Evolutionary conservation across 2,113 vertebrate species (phyloP).

Genomic region (Mionectes macconnelli): DNA sequence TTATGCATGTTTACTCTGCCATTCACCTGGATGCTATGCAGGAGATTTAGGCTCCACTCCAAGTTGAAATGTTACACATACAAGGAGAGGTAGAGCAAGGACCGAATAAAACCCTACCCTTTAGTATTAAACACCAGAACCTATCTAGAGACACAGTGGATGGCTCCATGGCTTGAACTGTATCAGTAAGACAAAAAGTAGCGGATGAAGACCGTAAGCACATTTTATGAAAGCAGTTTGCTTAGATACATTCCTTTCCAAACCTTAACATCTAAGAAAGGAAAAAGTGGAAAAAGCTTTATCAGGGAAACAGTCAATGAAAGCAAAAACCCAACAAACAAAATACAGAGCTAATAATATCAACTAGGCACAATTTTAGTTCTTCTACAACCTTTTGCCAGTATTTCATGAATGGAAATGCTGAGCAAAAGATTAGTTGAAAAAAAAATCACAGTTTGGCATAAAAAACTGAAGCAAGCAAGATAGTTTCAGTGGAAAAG

Average conservation of each 20-base stretch:
- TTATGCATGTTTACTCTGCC: not conserved
- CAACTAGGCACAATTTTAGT: not conserved
- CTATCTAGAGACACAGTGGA: not conserved
- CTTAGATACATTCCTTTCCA: not conserved
- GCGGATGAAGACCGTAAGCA: not conserved
- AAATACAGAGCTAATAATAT: not conserved
- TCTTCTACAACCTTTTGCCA: not conserved
- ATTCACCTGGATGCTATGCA: not conserved
- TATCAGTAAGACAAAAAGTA: not conserved
- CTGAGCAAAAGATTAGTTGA: not conserved
- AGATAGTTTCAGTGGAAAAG: not conserved
- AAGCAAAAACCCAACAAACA: not conserved
- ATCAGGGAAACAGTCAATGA: not conserved
- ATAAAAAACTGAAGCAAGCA: not conserved
- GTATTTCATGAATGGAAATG: not conserved
- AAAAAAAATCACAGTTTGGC: not conserved
- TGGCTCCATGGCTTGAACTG: not conserved
- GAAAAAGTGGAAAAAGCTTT: not conserved
- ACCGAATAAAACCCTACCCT: not conserved
- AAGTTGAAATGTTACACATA: not conserved
- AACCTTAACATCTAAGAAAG: not conserved
- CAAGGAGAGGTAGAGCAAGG: not conserved
- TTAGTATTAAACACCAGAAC: not conserved
- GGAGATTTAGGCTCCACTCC: not conserved
- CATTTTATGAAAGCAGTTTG: not conserved